Evolutionary conservation across 2,797 vertebrate species (phyloP).

Genomic region (Tachyglossus aculeatus): DNA sequence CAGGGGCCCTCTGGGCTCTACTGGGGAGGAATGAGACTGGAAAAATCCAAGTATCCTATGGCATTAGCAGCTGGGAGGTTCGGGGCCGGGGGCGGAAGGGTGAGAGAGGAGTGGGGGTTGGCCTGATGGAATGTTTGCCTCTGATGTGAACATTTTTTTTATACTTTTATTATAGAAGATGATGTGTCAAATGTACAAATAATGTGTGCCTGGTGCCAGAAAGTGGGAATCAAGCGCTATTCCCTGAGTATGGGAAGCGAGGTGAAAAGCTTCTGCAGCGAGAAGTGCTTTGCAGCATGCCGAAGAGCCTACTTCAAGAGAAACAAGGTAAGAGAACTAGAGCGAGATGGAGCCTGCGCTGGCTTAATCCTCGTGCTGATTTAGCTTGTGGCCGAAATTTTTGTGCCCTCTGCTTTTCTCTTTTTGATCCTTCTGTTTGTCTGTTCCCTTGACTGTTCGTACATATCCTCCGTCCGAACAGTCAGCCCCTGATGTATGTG

Average conservation of each 20-base stretch:
- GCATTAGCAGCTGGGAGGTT: conserved; percentile 21
- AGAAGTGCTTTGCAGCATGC: conserved; percentile 99
- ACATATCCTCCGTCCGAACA: conserved; percentile 61
- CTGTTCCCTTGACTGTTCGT: conserved; percentile 54
- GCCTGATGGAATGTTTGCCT: conserved; percentile 72
- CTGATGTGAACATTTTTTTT: conserved; percentile 79
- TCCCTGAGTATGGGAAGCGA: conserved; percentile 99
- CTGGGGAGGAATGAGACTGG: neutral
- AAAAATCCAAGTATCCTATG: neutral
- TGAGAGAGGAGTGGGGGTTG: conserved; percentile 53
- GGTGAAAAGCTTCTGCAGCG: conserved; percentile 99
- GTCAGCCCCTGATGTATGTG: conserved; percentile 50
- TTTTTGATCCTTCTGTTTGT: conserved; percentile 56
- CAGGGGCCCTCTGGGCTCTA: too few relatives aligned
- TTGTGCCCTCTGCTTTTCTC: neutral
- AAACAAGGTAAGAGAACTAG: conserved; percentile 90
- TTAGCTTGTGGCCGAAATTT: conserved; percentile 44
- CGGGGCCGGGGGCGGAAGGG: conserved; percentile 39
- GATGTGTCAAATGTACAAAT: conserved; percentile 97
- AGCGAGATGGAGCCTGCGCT: conserved; percentile 49
- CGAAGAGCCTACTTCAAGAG: conserved; percentile 98
- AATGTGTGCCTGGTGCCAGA: conserved; percentile 99
- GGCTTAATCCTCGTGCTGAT: conserved; percentile 26
- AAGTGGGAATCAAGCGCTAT: conserved; percentile 97
- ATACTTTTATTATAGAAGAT: conserved; percentile 88